Conservation (phyloP, 1,140 invertebrate genomes). For the Penaeus japonicus region DNA sequence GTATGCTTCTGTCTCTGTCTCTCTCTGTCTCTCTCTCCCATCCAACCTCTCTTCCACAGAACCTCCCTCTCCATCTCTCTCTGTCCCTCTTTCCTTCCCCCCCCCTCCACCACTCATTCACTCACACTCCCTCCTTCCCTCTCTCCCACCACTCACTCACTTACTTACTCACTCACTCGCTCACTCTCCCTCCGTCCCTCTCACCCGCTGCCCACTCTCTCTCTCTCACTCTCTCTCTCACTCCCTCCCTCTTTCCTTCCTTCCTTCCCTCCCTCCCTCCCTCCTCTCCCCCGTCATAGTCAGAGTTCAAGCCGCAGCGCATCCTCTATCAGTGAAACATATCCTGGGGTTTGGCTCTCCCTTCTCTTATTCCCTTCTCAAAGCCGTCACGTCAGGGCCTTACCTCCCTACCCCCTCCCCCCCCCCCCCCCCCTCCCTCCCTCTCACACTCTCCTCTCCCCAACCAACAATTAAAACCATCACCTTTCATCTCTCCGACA, state of each 20-base stretch:
- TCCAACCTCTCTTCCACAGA: too few species aligned
- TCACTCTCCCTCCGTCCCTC: background rate
- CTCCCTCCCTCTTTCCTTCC: background rate
- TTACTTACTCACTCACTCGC: background rate
- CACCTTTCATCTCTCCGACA: background rate
- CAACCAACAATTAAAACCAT: background rate
- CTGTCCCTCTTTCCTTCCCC: slow-evolving; percentile 20
- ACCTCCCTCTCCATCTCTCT: background rate
- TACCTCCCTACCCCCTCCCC: background rate
- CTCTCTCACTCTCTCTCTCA: background rate
- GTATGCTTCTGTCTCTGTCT: background rate
- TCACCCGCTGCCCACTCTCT: background rate
- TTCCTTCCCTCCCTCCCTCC: background rate
- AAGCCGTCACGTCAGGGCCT: too few species aligned
- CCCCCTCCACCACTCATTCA: slow-evolving; percentile 16
- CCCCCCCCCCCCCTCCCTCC: background rate
- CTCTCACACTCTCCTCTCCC: background rate
- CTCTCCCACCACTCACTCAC: background rate
- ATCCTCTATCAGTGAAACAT: too few species aligned
- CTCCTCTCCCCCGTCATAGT: background rate
- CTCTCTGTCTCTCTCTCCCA: background rate
- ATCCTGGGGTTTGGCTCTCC: too few species aligned
- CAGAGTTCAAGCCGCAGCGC: too few species aligned
- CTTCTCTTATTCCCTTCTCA: too few species aligned
- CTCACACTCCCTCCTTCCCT: slow-evolving; percentile 10